phyloP scores from a whole-genome alignment of 2,797 vertebrate genomes.

The Cossypha caffra region DNA sequence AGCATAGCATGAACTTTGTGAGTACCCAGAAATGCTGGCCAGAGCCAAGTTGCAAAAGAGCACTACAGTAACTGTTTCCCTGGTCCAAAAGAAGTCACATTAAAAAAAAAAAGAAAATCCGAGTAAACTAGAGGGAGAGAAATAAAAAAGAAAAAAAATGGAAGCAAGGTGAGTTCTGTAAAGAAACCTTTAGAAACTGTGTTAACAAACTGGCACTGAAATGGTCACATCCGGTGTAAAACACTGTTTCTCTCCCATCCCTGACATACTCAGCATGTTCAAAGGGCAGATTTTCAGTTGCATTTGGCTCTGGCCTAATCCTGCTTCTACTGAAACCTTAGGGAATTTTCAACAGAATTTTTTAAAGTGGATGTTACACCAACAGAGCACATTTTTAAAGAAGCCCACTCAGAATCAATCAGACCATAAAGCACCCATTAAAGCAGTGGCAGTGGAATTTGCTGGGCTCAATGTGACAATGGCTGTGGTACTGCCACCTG shows the following conservation, averaged over 20 bases:
- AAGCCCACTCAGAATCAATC: not conserved
- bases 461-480: not conserved
- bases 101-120: not conserved
- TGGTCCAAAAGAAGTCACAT: constrained; percentile 8
- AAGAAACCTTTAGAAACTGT: not conserved
- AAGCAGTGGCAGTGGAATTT: accelerated
- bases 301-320: not conserved
- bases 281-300: not conserved
- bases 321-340: not conserved
- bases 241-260: not conserved
- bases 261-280: not conserved
- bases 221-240: not conserved
- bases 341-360: not conserved
- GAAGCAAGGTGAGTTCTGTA: not conserved
- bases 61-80: not conserved
- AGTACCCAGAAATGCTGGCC: not conserved
- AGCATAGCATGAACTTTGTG: constrained; percentile 36
- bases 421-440: not conserved
- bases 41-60: constrained; percentile 58
- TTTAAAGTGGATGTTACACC: not conserved
- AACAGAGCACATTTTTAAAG: not conserved
- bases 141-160: accelerated
- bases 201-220: not conserved
- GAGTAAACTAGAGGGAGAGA: not conserved
- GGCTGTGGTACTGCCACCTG: not conserved